phyloP scores from a whole-genome alignment of 2,797 vertebrate species.

The Menidia menidia region DNA sequence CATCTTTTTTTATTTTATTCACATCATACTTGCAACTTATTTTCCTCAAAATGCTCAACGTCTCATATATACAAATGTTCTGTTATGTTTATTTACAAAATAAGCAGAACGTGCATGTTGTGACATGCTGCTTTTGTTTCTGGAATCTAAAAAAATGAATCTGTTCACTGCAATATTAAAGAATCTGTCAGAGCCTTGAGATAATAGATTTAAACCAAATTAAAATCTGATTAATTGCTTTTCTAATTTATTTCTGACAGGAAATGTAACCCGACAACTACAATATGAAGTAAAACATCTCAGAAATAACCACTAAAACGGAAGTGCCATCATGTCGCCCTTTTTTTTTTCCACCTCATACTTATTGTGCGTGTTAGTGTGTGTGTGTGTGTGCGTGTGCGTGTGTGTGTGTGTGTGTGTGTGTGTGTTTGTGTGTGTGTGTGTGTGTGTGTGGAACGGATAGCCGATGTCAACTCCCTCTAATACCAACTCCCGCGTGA shows the following conservation, averaged over 20 bases:
- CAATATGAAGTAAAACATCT: neutral
- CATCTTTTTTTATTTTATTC: no score
- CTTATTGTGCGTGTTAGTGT: no score
- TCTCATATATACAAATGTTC: no score
- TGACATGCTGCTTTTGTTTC: neutral
- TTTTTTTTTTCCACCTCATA: constrained; percentile 18
- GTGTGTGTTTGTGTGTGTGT: neutral
- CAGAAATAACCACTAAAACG: constrained; percentile 30
- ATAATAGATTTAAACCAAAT: neutral
- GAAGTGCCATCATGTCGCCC: constrained; percentile 16
- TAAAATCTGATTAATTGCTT: neutral
- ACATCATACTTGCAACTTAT: no score
- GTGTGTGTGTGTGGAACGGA: constrained; percentile 34
- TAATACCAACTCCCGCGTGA: constrained; percentile 68
- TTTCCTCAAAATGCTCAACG: no score
- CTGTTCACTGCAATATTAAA: neutral
- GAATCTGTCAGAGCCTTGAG: constrained; percentile 3
- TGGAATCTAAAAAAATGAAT: neutral
- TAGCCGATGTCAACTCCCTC: constrained; percentile 59
- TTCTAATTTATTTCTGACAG: constrained; percentile 32
- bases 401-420: no score
- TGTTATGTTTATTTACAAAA: no score
- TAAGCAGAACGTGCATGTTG: neutral
- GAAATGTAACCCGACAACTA: neutral
- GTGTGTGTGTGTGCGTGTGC: no score